phyloP scores from a whole-genome alignment of 2,888 invertebrate species.

The Volucella bombylans region DNA sequence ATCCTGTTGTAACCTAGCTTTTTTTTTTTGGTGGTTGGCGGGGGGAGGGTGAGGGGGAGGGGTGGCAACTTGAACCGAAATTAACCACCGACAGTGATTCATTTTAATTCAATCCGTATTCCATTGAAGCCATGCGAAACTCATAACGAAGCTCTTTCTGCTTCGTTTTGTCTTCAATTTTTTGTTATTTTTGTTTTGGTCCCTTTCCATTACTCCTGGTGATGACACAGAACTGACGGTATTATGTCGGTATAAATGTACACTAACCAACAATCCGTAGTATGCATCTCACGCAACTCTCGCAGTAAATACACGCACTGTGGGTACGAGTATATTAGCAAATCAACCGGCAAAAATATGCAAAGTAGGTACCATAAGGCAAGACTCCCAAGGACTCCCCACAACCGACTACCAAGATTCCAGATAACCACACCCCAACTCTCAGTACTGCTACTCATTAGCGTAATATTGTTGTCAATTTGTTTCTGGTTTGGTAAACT shows the following conservation, averaged over 20 bases:
- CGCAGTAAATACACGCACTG: slow-evolving; percentile 18
- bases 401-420: no score
- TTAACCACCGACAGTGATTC: slow-evolving; percentile 43
- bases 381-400: neutral
- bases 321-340: slow-evolving; percentile 29
- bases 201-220: neutral
- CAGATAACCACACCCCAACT: no score
- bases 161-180: neutral
- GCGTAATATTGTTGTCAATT: slow-evolving; percentile 63
- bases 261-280: slow-evolving; percentile 4
- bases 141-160: slow-evolving; percentile 26
- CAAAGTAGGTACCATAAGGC: slow-evolving; percentile 54
- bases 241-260: slow-evolving; percentile 23
- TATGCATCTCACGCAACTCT: slow-evolving; percentile 29
- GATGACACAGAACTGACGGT: slow-evolving; percentile 18
- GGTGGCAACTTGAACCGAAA: slow-evolving; percentile 17
- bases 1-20: no score
- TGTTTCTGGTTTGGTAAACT: slow-evolving; percentile 52
- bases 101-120: slow-evolving; percentile 51
- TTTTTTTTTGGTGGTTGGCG: no score
- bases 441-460: slow-evolving; percentile 43
- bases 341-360: slow-evolving; percentile 57
- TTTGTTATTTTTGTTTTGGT: slow-evolving; percentile 7
- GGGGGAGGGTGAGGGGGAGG: no score
- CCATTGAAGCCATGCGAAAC: slow-evolving; percentile 29